A percentile compares a stretch with the other conserved stretches of the same genome.
Evolutionary conservation across 1,140 invertebrate genomes (phyloP).

Genomic region (Drosophila persimilis): DNA sequence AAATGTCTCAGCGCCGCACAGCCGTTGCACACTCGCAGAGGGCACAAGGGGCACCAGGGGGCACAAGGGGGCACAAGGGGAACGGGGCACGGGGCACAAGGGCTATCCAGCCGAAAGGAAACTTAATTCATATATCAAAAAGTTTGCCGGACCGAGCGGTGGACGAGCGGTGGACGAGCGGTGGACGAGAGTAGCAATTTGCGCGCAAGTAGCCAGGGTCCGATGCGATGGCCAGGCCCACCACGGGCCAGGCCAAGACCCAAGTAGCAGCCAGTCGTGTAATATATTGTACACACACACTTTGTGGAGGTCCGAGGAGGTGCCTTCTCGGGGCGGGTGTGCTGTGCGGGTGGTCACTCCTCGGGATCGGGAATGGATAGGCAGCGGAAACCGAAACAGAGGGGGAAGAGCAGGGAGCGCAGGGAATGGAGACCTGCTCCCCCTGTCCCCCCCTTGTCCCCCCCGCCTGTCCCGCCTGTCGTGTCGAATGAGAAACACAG

Average conservation of each 20-base stretch:
- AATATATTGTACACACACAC: constrained; percentile 50
- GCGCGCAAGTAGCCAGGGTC: constrained; percentile 70
- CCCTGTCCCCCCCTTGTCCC: background rate
- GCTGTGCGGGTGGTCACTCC: constrained; percentile 42
- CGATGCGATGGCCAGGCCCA: constrained; percentile 9
- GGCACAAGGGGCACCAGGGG: no score
- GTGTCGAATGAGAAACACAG: constrained; percentile 80
- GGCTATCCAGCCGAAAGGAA: constrained; percentile 34
- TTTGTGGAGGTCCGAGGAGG: constrained; percentile 36
- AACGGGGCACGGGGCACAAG: constrained; percentile 19
- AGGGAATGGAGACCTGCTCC: background rate
- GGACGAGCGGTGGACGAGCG: constrained; percentile 53
- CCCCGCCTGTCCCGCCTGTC: constrained; percentile 43
- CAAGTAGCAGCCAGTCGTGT: constrained; percentile 5
- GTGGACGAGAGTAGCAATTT: constrained; percentile 76
- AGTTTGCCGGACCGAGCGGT: constrained; percentile 59
- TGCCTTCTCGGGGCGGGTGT: constrained; percentile 34
- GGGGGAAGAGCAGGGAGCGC: no score
- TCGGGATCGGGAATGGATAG: background rate
- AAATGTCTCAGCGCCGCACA: constrained; percentile 75
- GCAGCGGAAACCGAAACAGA: no score
- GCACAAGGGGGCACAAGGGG: background rate
- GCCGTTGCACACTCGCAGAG: constrained; percentile 46
- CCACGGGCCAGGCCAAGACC: no score
- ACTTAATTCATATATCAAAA: constrained; percentile 82